A percentile compares a stretch with the other conserved stretches of the same genome.
Conservation (phyloP, 2,888 invertebrate genomes). For the Drosophila conformis region DNA sequence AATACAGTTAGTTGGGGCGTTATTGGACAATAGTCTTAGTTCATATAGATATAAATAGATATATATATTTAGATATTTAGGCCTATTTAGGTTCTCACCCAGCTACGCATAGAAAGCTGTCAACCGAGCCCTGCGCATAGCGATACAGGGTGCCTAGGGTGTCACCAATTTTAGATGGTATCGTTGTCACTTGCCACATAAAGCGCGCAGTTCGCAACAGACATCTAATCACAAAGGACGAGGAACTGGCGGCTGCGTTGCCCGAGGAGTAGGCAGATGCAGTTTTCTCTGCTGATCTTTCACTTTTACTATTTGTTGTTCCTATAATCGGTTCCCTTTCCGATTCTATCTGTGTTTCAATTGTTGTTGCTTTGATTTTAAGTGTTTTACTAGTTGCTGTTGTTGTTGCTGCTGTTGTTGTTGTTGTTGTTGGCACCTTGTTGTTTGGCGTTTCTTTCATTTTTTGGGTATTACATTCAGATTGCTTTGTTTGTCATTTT, state of each 20-base stretch:
- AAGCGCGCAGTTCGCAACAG: conserved; percentile 83
- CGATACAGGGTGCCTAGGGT: conserved; percentile 84
- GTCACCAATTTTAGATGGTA: conserved; percentile 85
- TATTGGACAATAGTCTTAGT: background rate
- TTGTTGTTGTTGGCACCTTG: conserved; percentile 54
- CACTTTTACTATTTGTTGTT: background rate
- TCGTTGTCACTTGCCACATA: conserved; percentile 85
- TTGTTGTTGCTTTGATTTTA: conserved; percentile 9
- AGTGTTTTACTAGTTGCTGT: conserved; percentile 1
- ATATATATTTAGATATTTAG: background rate
- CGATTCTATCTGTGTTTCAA: conserved; percentile 19
- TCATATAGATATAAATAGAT: background rate
- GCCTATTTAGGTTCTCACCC: conserved; percentile 80
- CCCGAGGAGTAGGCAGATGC: conserved; percentile 1
- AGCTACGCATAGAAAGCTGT: conserved; percentile 85
- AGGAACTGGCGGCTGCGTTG: conserved; percentile 32
- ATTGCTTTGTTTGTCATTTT: conserved; percentile 46
- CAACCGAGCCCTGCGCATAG: conserved; percentile 85
- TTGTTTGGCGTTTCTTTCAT: conserved; percentile 71
- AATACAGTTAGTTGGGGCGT: background rate
- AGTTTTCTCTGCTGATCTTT: conserved; percentile 3
- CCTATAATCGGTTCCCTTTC: conserved; percentile 12
- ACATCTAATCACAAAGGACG: conserved; percentile 83
- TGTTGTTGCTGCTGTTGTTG: conserved; percentile 11
- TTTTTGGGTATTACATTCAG: conserved; percentile 59